Conservation (phyloP, 2,888 invertebrate genomes). For the Adela reaumurella region DNA sequence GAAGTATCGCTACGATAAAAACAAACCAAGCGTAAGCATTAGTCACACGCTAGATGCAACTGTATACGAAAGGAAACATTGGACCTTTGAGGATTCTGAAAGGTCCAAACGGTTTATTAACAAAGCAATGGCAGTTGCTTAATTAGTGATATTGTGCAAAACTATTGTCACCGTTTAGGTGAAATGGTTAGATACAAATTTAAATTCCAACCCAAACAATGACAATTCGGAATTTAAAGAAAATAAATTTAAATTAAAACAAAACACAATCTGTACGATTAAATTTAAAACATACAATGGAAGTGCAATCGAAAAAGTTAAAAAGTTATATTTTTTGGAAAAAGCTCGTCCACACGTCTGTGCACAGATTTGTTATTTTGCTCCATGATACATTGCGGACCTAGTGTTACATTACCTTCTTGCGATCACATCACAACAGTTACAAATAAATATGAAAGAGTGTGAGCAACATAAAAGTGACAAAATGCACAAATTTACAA, state of each 20-base stretch:
- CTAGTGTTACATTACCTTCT: neutral
- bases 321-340: neutral
- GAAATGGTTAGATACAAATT: conserved; percentile 10
- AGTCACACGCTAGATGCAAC: conserved; percentile 53
- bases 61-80: neutral
- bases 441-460: no score
- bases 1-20: conserved; percentile 51
- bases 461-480: no score
- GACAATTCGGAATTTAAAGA: neutral
- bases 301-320: neutral
- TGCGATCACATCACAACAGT: neutral
- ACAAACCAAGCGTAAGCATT: conserved; percentile 58
- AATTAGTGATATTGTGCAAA: neutral
- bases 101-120: neutral
- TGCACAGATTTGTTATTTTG: neutral
- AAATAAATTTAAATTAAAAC: neutral
- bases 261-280: neutral
- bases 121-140: neutral
- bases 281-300: neutral
- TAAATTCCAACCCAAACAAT: conserved; percentile 11
- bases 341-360: neutral
- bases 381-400: neutral
- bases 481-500: neutral
- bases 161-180: neutral
- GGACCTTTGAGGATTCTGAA: neutral